Percentiles rank a stretch among this genome's conserved stretches.
Conservation (phyloP, 2,888 invertebrate species). For the Volucella zonaria region DNA sequence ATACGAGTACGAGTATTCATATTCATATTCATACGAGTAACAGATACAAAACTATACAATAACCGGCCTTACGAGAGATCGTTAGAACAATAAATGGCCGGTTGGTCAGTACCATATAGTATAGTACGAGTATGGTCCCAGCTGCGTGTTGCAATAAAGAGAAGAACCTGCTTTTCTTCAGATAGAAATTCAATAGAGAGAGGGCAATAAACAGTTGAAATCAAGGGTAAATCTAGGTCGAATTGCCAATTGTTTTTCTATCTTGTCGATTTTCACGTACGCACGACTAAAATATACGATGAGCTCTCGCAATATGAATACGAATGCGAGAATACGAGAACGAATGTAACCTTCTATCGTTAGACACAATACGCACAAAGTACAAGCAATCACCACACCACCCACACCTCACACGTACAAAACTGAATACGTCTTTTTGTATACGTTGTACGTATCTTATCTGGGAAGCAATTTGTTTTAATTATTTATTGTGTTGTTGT, state of each 20-base stretch:
- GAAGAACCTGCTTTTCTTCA: constrained; percentile 6
- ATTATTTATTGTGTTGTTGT: constrained; percentile 59
- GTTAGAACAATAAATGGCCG: constrained; percentile 20
- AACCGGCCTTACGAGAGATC: constrained; percentile 9
- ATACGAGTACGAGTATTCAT: too few species aligned
- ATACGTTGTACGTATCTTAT: constrained; percentile 21
- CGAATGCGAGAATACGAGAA: not conserved
- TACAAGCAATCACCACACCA: not conserved
- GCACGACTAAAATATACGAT: constrained; percentile 23
- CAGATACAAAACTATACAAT: not conserved
- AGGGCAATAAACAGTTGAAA: constrained; percentile 67
- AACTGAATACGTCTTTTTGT: too few species aligned
- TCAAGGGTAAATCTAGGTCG: constrained; percentile 64
- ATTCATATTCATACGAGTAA: too few species aligned
- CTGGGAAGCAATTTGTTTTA: constrained; percentile 53
- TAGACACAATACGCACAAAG: too few species aligned
- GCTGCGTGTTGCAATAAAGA: not conserved
- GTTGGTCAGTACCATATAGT: constrained; percentile 24
- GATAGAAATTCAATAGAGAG: constrained; percentile 16
- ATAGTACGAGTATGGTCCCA: not conserved
- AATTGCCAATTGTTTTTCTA: constrained; percentile 41
- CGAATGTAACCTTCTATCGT: not conserved
- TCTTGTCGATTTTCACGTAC: constrained; percentile 8
- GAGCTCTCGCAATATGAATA: not conserved
- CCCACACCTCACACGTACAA: not conserved